Evolutionary conservation across 2,113 vertebrate species (phyloP).

Genomic region (Gymnobelideus leadbeateri): DNA sequence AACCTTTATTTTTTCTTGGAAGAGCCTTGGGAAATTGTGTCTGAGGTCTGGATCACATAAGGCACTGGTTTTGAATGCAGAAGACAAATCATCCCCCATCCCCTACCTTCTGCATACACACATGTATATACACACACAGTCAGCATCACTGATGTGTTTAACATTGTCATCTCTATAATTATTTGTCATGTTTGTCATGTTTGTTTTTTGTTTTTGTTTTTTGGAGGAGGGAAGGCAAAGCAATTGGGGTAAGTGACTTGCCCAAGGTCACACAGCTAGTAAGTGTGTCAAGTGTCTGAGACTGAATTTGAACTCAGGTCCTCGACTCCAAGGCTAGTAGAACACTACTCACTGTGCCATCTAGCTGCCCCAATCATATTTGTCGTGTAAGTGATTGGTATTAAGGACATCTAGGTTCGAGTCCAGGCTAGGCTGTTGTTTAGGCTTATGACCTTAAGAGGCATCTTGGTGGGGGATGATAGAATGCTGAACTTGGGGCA

Average conservation of each 20-base stretch:
- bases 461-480: background rate
- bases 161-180: background rate
- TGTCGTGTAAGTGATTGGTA: background rate
- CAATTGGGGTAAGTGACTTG: too few species aligned
- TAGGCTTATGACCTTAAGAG: background rate
- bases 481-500: background rate
- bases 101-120: too few species aligned
- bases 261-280: too few species aligned
- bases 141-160: background rate
- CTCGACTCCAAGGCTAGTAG: too few species aligned
- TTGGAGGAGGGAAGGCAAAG: too few species aligned
- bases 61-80: background rate
- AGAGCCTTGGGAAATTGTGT: constrained; percentile 11
- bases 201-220: too few species aligned
- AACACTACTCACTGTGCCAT: too few species aligned
- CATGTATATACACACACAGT: background rate
- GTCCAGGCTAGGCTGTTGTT: background rate
- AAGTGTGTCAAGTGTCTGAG: too few species aligned
- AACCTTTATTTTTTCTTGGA: constrained; percentile 23
- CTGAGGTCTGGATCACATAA: background rate
- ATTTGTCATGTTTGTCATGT: background rate
- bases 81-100: background rate
- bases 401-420: background rate
- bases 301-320: too few species aligned
- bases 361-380: background rate